A percentile compares a stretch with the other conserved stretches of the same genome.
These are phyloP conservation scores for Dreissena rostriformis DNA, from an alignment of 1,140 invertebrate species.

Conservation along the genomic window DNA sequence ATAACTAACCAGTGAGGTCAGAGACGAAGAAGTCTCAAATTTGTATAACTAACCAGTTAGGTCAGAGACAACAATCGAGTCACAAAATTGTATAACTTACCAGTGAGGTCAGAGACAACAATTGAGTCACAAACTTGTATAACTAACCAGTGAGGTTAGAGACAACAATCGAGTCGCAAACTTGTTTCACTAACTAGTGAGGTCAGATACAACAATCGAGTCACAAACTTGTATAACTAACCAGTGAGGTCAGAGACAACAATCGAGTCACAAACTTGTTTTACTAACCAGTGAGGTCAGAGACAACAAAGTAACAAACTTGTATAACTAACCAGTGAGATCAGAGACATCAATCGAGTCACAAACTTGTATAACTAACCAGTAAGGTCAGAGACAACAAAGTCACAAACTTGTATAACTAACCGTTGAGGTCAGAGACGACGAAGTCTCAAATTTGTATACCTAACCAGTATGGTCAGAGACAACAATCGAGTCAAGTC, in stretches of 20 bases:
- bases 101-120: slow-evolving; percentile 95
- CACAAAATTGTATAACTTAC: too few relatives aligned
- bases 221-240: too few relatives aligned
- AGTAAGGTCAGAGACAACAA: slow-evolving; percentile 96
- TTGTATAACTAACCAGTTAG: slow-evolving; percentile 89
- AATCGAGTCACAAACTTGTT: too few relatives aligned
- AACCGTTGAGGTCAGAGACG: slow-evolving; percentile 93
- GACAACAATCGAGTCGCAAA: slow-evolving; percentile 95
- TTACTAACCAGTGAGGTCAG: slow-evolving; percentile 92
- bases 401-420: too few relatives aligned
- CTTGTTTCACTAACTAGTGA: slow-evolving; percentile 88
- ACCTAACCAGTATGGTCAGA: slow-evolving; percentile 93
- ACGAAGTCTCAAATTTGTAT: too few relatives aligned
- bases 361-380: too few relatives aligned
- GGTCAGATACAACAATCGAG: slow-evolving; percentile 95
- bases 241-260: slow-evolving; percentile 95
- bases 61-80: slow-evolving; percentile 95
- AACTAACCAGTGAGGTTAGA: slow-evolving; percentile 93
- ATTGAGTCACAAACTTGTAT: too few relatives aligned
- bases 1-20: slow-evolving; percentile 91
- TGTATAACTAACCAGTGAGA: slow-evolving; percentile 89
- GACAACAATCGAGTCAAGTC: slow-evolving; percentile 95
- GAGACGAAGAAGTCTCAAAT: too few relatives aligned
- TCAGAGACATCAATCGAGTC: slow-evolving; percentile 96
- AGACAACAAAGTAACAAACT: too few relatives aligned